Evolutionary conservation across 2,888 invertebrate genomes (phyloP).

Genomic region (Tiliacea aurago): DNA sequence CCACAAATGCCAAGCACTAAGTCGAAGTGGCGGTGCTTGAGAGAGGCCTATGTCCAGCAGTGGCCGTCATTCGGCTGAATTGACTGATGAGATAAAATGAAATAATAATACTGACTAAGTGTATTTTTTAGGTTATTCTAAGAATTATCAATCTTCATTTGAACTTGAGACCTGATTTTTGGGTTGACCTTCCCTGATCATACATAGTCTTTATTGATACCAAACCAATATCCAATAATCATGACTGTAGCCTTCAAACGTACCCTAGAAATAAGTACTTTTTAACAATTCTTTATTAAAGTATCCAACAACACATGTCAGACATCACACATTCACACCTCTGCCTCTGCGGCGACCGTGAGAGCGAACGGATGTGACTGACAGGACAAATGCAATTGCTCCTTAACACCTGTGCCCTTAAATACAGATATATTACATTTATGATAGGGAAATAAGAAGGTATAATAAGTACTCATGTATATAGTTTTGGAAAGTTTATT

Average conservation of each 20-base stretch:
- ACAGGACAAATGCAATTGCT: constrained; percentile 40
- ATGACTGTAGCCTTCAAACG: not conserved
- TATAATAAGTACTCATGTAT: not conserved
- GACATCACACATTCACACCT: constrained; percentile 3
- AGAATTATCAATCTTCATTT: too few species aligned
- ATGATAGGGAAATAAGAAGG: not conserved
- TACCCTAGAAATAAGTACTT: not conserved
- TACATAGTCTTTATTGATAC: not conserved
- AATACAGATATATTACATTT: not conserved
- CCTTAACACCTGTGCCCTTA: constrained; percentile 25
- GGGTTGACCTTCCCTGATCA: too few species aligned
- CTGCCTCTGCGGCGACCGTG: constrained; percentile 16
- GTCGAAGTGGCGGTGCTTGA: too few species aligned
- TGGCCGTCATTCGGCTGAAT: too few species aligned
- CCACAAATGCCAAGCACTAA: too few species aligned
- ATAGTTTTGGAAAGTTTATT: not conserved
- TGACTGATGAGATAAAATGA: too few species aligned
- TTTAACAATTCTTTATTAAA: constrained; percentile 1
- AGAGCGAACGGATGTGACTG: constrained; percentile 20
- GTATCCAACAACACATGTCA: not conserved
- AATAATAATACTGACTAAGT: too few species aligned
- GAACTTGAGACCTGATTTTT: too few species aligned
- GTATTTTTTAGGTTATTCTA: too few species aligned
- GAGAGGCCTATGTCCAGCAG: too few species aligned
- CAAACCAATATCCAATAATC: not conserved